phyloP scores from a whole-genome alignment of 2,113 vertebrate genomes.

The Mustelus asterias region DNA sequence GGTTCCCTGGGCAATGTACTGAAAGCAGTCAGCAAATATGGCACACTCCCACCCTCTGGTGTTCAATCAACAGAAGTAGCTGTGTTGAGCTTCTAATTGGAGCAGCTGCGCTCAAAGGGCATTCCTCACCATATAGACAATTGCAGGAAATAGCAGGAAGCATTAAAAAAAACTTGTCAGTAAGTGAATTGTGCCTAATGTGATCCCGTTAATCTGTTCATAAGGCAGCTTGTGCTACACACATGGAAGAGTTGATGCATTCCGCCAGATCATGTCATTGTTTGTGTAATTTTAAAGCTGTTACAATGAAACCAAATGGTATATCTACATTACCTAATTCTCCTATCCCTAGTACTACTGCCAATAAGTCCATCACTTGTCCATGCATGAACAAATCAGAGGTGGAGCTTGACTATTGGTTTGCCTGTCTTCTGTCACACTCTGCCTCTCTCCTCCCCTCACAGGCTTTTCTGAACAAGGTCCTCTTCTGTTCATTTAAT shows the following conservation, averaged over 20 bases:
- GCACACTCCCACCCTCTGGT: slow-evolving; percentile 25
- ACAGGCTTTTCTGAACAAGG: neutral
- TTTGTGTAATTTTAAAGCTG: slow-evolving; percentile 7
- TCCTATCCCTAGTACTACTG: neutral
- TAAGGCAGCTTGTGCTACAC: neutral
- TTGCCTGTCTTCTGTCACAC: neutral
- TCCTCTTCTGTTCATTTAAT: neutral
- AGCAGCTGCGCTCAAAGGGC: neutral
- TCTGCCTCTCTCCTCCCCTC: neutral
- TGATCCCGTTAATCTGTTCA: neutral
- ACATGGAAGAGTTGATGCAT: neutral
- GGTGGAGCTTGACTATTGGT: neutral
- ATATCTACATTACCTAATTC: neutral
- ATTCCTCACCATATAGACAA: neutral
- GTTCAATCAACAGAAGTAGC: slow-evolving; percentile 3
- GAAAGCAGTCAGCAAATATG: neutral
- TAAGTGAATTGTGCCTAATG: neutral
- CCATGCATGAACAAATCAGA: slow-evolving; percentile 15
- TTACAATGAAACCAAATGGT: neutral
- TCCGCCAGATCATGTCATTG: neutral
- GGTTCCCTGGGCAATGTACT: neutral
- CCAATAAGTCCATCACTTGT: neutral
- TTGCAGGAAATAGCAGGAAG: neutral
- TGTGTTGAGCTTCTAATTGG: neutral
- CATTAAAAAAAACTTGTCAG: neutral